Conservation (phyloP, 2,113 vertebrate species). For the Varanus salvator region DNA sequence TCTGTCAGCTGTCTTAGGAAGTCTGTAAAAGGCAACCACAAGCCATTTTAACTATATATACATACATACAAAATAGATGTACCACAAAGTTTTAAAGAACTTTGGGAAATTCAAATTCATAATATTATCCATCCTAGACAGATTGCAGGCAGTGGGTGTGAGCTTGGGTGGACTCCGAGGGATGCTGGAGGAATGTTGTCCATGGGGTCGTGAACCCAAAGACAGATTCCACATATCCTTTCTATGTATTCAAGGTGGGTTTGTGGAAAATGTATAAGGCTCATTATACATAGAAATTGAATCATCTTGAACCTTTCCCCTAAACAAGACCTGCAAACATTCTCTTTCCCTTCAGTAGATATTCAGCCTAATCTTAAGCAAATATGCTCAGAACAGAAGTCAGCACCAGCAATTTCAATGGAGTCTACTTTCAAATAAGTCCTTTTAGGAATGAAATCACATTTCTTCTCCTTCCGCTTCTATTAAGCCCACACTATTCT, state of each 20-base stretch:
- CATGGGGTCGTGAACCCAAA: no score
- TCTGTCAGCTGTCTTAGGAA: no score
- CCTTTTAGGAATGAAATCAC: background rate
- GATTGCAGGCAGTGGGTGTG: no score
- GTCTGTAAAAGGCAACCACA: no score
- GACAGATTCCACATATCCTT: background rate
- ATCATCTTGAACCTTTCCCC: background rate
- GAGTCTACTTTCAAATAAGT: background rate
- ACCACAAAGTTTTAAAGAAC: background rate
- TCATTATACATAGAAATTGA: background rate
- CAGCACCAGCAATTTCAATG: background rate
- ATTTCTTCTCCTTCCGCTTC: fast-evolving
- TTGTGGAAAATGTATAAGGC: background rate
- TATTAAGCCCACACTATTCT: no score
- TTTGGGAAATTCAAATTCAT: background rate
- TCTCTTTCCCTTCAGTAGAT: background rate
- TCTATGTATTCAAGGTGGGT: background rate
- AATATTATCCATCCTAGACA: background rate
- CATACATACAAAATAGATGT: no score
- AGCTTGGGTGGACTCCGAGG: no score
- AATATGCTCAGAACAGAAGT: background rate
- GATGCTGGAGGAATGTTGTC: no score
- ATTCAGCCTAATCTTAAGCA: background rate
- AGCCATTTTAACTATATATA: no score
- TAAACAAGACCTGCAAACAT: no score